Base-by-base conservation (phyloP, 2,113 vertebrate genomes). In the Thoracochromis brauschi region DNA sequence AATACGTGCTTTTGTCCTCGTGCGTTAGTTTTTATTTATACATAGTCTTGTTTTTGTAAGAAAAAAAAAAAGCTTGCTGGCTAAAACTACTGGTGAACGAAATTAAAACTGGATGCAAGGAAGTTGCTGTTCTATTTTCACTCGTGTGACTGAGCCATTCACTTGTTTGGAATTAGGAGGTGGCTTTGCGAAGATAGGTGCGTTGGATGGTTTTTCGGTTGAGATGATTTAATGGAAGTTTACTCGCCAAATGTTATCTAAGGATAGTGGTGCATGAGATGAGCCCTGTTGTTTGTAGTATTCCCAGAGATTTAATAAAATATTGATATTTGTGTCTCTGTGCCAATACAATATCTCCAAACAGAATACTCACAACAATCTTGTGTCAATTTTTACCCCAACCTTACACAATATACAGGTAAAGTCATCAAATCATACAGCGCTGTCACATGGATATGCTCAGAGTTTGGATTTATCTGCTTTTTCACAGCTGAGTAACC, bases 241-340 rank as follows among this genome's bases (percentile, higher is more conserved):
- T 63, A 31, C 31, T 35, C 2, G 4, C 17, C 58, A 63, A 63
- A 63, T 63, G 58, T 63, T 35, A 65, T 65, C 3, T 65, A 35
- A n/a, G 60, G 31, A 65, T 65, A 65, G 60, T 35, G 31, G 31
- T n/a, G 31, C 60, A 21, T 65, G 60, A 65, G 31, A 38, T 65
- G 60, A 65, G 60, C 33, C 60, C 60, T 38, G 33, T 38, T 38
- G 33, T 65, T 65, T 65, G 60, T 65, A 12, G 60, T 65, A 65
- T 35, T 35, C 60, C 31, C 33, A 12, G 10, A 38, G 33, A 65
- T 65, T 38, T 65, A 38, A 38, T 65, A n/a, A 38, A 65, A 38
- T 38, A 65, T 65, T 65, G 60, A 65, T 21, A 38, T 65, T 12
- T 65, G 60, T 8, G 19, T 65, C 13, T 31, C 10, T 65, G 9